Base-by-base conservation (phyloP, 2,888 invertebrate species). In the Cosmia pyralina region DNA sequence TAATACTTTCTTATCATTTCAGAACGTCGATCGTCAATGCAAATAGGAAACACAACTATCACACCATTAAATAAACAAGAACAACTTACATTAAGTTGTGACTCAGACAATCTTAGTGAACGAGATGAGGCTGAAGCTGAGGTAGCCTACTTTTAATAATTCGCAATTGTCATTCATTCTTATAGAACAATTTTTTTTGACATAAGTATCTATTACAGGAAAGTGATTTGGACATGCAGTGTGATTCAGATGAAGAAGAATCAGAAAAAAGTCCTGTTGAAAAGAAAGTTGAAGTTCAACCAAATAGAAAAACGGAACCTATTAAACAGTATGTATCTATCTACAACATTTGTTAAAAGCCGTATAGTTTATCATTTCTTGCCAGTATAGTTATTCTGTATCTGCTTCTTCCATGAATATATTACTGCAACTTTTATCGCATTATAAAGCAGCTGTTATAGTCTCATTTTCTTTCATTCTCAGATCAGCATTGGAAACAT, bases 51-150 rank as follows among this genome's bases (percentile, higher is more conserved):
- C 88, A 97, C 97, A 34, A 98, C 97, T 38, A 97, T 96, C 52
- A 95, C 96, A 38, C 96, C 96, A 46, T 86, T 96, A 63, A 93
- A 92, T 22, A 96, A 96, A 87, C 96, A 96, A 88, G 96, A 90
- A 90, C 96, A 93, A 94, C 94, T 96, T 83, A 97, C 97, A 70
- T 95, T 97, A 86, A 97, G 96, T 87, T 97, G 97, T 88, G 97
- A 97, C 79, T 97, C 97, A 7, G 97, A 98, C 87, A 97, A 97
- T 82, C 96, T 97, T 81, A 97, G 98, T 91, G 97, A 97, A 89
- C 95, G 98, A 38, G 98, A 98, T 90, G 98, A 98, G 92, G 98
- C 98, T 22, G 98, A 98, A 91, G 98, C 98, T 7, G 98, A 98
- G 90, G 96, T 96, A 90, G 78, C n/a, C 6, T 22, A 53, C 13